Conservation (phyloP, 2,888 invertebrate genomes). For the Melipona beecheii region DNA sequence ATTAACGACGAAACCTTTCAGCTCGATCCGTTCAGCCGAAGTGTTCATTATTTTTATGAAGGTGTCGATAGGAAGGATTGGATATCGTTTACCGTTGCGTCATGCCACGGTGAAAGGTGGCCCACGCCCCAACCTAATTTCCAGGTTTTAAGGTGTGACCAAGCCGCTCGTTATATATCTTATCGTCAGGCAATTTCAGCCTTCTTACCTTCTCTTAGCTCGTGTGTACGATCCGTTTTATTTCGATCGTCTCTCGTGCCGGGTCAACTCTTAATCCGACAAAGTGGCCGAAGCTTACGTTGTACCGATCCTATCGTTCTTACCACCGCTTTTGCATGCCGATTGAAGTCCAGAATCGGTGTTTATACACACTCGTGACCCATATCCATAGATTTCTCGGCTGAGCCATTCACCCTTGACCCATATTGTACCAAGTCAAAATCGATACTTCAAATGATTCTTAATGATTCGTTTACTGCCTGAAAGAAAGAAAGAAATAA, state of each 20-base stretch:
- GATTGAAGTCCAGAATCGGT: slow-evolving; percentile 44
- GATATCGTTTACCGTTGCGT: slow-evolving; percentile 50
- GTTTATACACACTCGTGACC: slow-evolving; percentile 15
- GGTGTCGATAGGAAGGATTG: slow-evolving; percentile 44
- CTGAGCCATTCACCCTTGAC: slow-evolving; percentile 32
- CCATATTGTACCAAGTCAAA: slow-evolving; percentile 15
- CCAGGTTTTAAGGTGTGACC: slow-evolving; percentile 75
- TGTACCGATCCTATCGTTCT: slow-evolving; percentile 48
- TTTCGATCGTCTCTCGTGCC: slow-evolving; percentile 64
- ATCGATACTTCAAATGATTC: slow-evolving; percentile 2
- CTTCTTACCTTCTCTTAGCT: slow-evolving; percentile 11
- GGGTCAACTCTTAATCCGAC: slow-evolving; percentile 68
- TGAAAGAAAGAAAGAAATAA: too few species aligned
- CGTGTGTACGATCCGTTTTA: slow-evolving; percentile 58
- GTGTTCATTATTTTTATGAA: slow-evolving; percentile 52
- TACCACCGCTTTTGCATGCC: slow-evolving; percentile 42
- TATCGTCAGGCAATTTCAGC: slow-evolving; percentile 35
- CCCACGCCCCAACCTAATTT: slow-evolving; percentile 71
- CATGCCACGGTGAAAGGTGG: slow-evolving; percentile 50
- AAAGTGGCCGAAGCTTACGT: slow-evolving; percentile 62
- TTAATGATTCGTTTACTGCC: too few species aligned
- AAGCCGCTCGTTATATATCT: slow-evolving; percentile 40
- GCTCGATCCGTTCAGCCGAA: neutral
- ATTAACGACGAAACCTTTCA: slow-evolving; percentile 48
- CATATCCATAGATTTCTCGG: neutral